Evolutionary conservation across 2,113 vertebrate species (phyloP), one percentile per base, ranked within the genome.

Genomic region (Microcebus griseorufus): DNA sequence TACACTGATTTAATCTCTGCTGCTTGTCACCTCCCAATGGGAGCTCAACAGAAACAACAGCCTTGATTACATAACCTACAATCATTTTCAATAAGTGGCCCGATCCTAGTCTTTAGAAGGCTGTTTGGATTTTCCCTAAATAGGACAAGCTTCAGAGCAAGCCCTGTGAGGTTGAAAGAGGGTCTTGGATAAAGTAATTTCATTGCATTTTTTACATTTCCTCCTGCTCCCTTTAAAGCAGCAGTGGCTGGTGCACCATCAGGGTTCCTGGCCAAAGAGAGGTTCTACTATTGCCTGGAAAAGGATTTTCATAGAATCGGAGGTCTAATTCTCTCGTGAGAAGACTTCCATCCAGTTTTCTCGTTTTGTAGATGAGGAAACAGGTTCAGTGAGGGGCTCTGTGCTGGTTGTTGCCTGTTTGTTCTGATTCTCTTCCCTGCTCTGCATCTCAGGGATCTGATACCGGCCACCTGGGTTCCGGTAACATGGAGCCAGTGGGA

Each of bases 11-110:
- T 70, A 76, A 90, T 93, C 93, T 93, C 92, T 73, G 64, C 83
- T 0, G 3, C 75, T 84, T 70, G 92, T 73, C 73, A 89, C 79
- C 58, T 65, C 69, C 81, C 73, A 60, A 9, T 29, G 25, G 83
- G 70, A 72, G 48, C 39, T 6, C 90, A 60, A 70, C 58, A 95
- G 95, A 79, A 95, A 93, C 82, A 89, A 45, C 27, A 92, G n/a
- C 53, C 45, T 96, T 92, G 80, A 93, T 97, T 76, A 81, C 1
- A 78, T 75, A 95, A 84, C 83, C 34, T 67, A 55, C 20, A 67
- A 39, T 94, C 76, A 96, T 92, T 88, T 83, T 48, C 39, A 87
- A 1, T 45, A 82, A 60, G 2, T 60, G 27, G n/a, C 42, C 70
- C 3, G 34, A 67, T 65, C 27, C 39, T 55, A 53, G 55, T 90